Evolutionary conservation across 2,888 invertebrate species (phyloP).

Genomic region (Brenthis hecate): DNA sequence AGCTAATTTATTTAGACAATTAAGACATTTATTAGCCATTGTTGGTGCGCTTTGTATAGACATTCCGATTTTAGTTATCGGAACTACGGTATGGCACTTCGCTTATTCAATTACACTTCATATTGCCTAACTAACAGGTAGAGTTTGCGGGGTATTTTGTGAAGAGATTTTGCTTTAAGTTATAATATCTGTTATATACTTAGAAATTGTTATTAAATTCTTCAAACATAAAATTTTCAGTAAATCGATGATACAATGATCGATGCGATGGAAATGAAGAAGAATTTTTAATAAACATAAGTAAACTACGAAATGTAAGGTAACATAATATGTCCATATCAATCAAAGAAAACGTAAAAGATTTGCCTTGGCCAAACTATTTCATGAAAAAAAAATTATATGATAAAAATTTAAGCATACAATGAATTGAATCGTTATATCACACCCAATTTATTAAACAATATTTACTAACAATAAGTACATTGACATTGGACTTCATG

Average conservation of each 20-base stretch:
- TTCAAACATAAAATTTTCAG: no score
- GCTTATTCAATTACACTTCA: slow-evolving; percentile 32
- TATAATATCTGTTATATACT: no score
- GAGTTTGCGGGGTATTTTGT: no score
- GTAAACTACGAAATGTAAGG: no score
- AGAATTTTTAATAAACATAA: no score
- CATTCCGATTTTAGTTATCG: slow-evolving; percentile 30
- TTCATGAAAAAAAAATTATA: not conserved
- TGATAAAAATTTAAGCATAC: not conserved
- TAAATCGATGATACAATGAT: no score
- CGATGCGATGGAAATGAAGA: no score
- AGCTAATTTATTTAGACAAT: slow-evolving; percentile 48
- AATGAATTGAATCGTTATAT: not conserved
- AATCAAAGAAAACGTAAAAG: no score
- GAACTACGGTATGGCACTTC: slow-evolving; percentile 25
- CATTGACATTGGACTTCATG: slow-evolving; percentile 1
- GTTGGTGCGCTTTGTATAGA: slow-evolving; percentile 39
- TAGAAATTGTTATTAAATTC: no score
- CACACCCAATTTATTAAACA: not conserved
- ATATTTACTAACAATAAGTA: slow-evolving; percentile 4
- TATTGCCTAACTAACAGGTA: slow-evolving; percentile 21
- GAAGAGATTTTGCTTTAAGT: no score
- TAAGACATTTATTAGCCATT: slow-evolving; percentile 51
- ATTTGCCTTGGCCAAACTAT: no score
- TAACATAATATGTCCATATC: no score